phyloP scores from a whole-genome alignment of 2,888 invertebrate genomes.

The Philhelius pedissequus region DNA sequence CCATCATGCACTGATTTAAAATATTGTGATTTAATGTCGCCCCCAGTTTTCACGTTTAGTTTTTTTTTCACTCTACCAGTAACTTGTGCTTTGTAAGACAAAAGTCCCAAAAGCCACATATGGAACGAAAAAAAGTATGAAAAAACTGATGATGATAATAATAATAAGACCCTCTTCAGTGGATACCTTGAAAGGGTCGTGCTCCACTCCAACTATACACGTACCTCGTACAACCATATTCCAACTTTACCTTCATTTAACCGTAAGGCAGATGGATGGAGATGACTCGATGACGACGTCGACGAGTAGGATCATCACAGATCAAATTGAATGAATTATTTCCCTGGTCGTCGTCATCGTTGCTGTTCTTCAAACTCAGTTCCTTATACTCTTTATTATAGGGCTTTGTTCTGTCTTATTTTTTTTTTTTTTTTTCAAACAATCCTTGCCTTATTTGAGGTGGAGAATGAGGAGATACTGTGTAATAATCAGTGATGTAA shows the following conservation, averaged over 20 bases:
- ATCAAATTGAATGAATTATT: conserved; percentile 59
- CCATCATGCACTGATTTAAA: not conserved
- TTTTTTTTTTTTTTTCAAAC: not conserved
- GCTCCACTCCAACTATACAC: conserved; percentile 14
- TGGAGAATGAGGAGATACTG: not conserved
- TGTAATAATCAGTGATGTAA: conserved; percentile 62
- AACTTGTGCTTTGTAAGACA: conserved; percentile 31
- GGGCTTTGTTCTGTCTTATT: not conserved
- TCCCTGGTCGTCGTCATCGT: conserved; percentile 6
- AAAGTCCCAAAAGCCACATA: conserved; percentile 33
- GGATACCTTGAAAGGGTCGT: conserved; percentile 44
- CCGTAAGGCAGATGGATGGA: conserved; percentile 3
- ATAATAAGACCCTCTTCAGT: conserved; percentile 36
- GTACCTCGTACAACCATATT: not conserved
- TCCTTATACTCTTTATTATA: not conserved
- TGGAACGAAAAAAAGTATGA: not conserved
- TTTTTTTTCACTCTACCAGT: not conserved
- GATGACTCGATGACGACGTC: not conserved
- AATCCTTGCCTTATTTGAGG: not conserved
- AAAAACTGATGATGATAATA: conserved; percentile 10
- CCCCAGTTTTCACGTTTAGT: not conserved
- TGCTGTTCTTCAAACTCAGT: not conserved
- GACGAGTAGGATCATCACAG: conserved; percentile 28
- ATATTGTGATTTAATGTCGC: conserved; percentile 37
- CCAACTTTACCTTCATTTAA: not conserved